Evolutionary conservation across 2,888 invertebrate genomes (phyloP).

Genomic region (Drosophila ustulata): DNA sequence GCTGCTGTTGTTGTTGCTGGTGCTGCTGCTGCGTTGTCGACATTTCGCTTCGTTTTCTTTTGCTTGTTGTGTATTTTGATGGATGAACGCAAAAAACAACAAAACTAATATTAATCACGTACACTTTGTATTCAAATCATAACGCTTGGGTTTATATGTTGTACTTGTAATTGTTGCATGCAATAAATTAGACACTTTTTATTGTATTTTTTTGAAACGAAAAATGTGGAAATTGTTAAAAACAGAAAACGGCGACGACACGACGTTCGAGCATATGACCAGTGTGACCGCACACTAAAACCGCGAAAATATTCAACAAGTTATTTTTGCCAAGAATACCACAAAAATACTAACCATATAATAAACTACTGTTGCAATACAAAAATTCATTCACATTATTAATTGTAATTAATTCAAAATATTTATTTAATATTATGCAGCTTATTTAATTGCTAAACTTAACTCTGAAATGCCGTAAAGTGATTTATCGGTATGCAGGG

Average conservation of each 20-base stretch:
- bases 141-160: slow-evolving; percentile 45
- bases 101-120: slow-evolving; percentile 49
- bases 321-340: slow-evolving; percentile 19
- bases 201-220: slow-evolving; percentile 57
- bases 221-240: slow-evolving; percentile 62
- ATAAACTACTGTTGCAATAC: no score
- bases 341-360: slow-evolving; percentile 7
- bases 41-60: slow-evolving; percentile 57
- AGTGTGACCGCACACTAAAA: slow-evolving; percentile 44
- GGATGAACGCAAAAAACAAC: slow-evolving; percentile 30
- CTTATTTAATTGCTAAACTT: neutral
- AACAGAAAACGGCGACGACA: slow-evolving; percentile 63
- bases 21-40: slow-evolving; percentile 69
- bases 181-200: slow-evolving; percentile 63
- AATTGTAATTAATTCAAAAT: neutral
- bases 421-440: neutral
- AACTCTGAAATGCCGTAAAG: neutral
- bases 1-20: slow-evolving; percentile 29
- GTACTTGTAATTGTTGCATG: slow-evolving; percentile 52
- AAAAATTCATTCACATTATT: slow-evolving; percentile 5
- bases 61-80: slow-evolving; percentile 50
- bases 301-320: slow-evolving; percentile 23
- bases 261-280: slow-evolving; percentile 53
- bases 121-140: slow-evolving; percentile 66
- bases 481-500: slow-evolving; percentile 26